These are phyloP conservation scores for Malacoctenus gilli DNA, from an alignment of 2,797 vertebrate genomes.

Conservation along the genomic window DNA sequence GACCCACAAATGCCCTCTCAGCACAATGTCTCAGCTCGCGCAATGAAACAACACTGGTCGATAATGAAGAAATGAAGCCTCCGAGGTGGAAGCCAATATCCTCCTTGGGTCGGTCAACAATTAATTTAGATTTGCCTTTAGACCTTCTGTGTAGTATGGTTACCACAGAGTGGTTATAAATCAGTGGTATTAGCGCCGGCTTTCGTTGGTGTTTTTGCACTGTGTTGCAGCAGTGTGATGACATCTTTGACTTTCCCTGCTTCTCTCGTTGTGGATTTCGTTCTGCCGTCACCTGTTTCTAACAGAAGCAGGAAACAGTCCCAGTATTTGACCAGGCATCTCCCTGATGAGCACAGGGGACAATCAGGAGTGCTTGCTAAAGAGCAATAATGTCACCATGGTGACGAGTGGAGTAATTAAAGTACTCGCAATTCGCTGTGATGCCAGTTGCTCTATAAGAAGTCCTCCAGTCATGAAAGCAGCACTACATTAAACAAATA, in stretches of 20 bases:
- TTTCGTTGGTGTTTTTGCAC: background rate
- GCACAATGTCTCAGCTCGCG: constrained; percentile 1
- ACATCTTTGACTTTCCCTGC: background rate
- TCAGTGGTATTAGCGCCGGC: background rate
- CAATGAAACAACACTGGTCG: background rate
- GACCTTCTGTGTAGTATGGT: constrained; percentile 3
- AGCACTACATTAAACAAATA: background rate
- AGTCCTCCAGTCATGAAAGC: background rate
- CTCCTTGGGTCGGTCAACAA: constrained; percentile 6
- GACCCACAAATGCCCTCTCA: background rate
- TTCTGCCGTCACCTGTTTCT: background rate
- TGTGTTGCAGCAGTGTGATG: background rate
- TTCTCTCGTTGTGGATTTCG: background rate
- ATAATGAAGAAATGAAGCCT: constrained; percentile 41
- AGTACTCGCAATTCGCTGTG: background rate
- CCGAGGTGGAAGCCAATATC: constrained; percentile 26
- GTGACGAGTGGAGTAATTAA: background rate
- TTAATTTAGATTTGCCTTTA: constrained; percentile 29
- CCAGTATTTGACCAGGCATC: background rate
- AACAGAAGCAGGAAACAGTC: background rate
- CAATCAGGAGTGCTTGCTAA: background rate
- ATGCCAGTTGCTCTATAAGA: background rate
- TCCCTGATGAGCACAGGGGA: background rate
- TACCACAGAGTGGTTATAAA: background rate
- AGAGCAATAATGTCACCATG: constrained; percentile 1